These are phyloP conservation scores for Chelon labrosus DNA, from an alignment of 2,797 vertebrate species.

Conservation along the genomic window DNA sequence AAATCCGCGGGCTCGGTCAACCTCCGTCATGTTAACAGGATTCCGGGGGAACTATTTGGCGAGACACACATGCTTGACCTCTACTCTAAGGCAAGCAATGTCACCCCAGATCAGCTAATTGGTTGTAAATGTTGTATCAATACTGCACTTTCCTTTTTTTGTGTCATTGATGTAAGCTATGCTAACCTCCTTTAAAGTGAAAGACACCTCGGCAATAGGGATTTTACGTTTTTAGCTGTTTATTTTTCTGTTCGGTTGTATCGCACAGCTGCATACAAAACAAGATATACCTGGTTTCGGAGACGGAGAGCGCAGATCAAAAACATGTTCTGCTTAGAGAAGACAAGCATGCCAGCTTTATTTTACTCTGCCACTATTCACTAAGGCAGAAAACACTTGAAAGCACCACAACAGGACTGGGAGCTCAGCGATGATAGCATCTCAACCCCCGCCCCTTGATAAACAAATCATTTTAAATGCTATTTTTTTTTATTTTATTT, in stretches of 20 bases:
- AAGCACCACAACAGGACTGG: constrained; percentile 55
- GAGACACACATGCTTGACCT: constrained; percentile 19
- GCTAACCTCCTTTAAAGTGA: constrained; percentile 59
- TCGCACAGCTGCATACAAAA: constrained; percentile 61
- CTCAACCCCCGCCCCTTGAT: constrained; percentile 44
- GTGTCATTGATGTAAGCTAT: constrained; percentile 56
- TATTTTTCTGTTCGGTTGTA: constrained; percentile 70
- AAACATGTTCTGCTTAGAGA: constrained; percentile 70
- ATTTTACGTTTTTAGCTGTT: constrained; percentile 64
- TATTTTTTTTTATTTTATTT: background rate
- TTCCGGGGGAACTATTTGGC: constrained; percentile 22
- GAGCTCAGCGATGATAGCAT: constrained; percentile 55
- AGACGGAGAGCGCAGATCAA: constrained; percentile 77
- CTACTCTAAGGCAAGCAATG: constrained; percentile 19
- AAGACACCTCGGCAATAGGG: constrained; percentile 48
- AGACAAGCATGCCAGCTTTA: constrained; percentile 72
- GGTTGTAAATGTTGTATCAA: constrained; percentile 52
- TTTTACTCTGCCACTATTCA: constrained; percentile 64
- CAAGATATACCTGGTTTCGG: constrained; percentile 70
- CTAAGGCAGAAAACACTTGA: constrained; percentile 64
- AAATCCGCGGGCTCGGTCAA: constrained; percentile 23
- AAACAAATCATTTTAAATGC: constrained; percentile 65
- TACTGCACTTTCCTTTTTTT: constrained; percentile 52
- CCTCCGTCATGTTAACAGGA: constrained; percentile 27
- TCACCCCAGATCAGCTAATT: constrained; percentile 35